Percentiles rank a stretch among this genome's conserved stretches.
Evolutionary conservation across 2,113 vertebrate genomes (phyloP).

Genomic region (Cryptomyrus ogoouensis): DNA sequence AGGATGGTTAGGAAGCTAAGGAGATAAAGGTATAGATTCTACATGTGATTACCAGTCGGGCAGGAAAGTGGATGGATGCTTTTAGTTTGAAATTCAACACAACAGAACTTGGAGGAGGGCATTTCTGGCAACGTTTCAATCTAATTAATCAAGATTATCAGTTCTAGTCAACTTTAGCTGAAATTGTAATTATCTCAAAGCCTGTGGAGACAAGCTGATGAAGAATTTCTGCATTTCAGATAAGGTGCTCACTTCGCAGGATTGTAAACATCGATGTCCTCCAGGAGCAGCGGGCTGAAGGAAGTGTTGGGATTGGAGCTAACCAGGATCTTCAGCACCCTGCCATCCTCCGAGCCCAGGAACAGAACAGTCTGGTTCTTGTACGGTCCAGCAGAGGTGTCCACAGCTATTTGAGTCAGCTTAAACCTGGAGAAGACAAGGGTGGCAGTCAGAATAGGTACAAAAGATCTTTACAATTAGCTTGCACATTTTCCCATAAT

Average conservation of each 20-base stretch:
- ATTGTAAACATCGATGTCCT: constrained; percentile 83
- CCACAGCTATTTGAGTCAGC: constrained; percentile 80
- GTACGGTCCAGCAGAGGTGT: constrained; percentile 68
- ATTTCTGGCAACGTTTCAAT: not conserved
- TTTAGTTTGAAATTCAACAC: not conserved
- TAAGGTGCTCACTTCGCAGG: constrained; percentile 62
- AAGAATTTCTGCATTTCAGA: not conserved
- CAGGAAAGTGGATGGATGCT: not conserved
- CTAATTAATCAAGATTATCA: constrained; percentile 2
- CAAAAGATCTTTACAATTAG: not conserved
- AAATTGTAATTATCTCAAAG: not conserved
- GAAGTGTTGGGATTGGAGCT: constrained; percentile 51
- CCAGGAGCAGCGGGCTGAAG: constrained; percentile 66
- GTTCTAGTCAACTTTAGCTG: not conserved
- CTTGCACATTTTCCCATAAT: not conserved
- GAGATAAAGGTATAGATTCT: not conserved
- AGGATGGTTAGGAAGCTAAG: not conserved
- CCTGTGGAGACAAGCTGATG: not conserved
- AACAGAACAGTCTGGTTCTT: constrained; percentile 79
- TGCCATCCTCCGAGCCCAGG: constrained; percentile 79
- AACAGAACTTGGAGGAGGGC: not conserved
- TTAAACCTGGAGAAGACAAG: constrained; percentile 57
- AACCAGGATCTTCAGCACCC: constrained; percentile 77
- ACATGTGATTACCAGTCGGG: not conserved
- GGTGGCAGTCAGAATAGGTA: not conserved